phyloP scores from a whole-genome alignment of 2,113 vertebrate genomes.

The Melanotaenia duboulayi region DNA sequence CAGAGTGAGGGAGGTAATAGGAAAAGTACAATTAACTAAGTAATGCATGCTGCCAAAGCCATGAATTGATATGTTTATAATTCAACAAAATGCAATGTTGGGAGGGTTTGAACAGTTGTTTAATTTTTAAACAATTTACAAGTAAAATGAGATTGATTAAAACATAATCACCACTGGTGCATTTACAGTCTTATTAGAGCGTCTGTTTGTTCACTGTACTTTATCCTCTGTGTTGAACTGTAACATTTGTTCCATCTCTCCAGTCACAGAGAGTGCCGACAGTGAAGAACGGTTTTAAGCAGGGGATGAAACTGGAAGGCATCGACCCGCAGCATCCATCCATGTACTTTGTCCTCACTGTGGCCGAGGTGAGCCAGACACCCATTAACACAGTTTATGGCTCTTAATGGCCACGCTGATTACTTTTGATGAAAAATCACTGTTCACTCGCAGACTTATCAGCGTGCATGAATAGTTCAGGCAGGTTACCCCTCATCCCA shows the following conservation, averaged over 20 bases:
- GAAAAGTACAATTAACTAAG: constrained; percentile 16
- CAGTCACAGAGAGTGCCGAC: constrained; percentile 86
- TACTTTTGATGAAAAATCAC: constrained; percentile 8
- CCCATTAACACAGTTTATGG: background rate
- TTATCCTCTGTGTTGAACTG: constrained; percentile 7
- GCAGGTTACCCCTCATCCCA: background rate
- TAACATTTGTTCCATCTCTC: constrained; percentile 34
- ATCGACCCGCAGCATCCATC: constrained; percentile 97
- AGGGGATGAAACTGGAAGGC: constrained; percentile 98
- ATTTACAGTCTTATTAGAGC: background rate
- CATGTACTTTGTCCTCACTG: constrained; percentile 97
- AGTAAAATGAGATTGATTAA: background rate
- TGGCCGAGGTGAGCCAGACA: constrained; percentile 89
- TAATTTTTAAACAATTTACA: background rate
- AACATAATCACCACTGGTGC: background rate
- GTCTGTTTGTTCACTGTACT: background rate
- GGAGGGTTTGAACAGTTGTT: background rate
- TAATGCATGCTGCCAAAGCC: background rate
- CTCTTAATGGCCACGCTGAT: background rate
- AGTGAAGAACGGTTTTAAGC: constrained; percentile 91
- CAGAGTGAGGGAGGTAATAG: background rate
- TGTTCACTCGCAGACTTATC: background rate
- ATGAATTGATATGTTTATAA: background rate
- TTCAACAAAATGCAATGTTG: background rate
- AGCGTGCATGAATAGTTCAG: background rate